These are phyloP conservation scores for Brachypalpus laphriformis DNA, from an alignment of 2,888 invertebrate species.

Conservation along the genomic window DNA sequence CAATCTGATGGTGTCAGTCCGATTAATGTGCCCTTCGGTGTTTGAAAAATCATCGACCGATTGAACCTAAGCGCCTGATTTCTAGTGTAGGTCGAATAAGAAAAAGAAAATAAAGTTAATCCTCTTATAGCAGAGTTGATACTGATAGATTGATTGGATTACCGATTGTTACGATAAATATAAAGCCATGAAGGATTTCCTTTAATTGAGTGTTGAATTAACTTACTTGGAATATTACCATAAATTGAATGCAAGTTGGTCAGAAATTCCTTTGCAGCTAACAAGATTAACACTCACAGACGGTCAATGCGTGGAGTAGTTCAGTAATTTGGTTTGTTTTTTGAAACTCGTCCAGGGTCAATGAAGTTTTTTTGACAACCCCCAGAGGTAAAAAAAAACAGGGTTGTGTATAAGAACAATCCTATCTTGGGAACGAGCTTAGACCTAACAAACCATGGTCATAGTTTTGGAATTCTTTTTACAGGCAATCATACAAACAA, in stretches of 20 bases:
- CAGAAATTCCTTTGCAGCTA: background rate
- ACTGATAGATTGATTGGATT: conserved; percentile 10
- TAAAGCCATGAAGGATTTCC: background rate
- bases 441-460: too few species aligned
- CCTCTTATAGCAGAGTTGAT: background rate
- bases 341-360: too few species aligned
- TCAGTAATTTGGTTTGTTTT: too few species aligned
- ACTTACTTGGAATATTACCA: background rate
- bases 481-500: too few species aligned
- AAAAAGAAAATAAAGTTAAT: background rate
- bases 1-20: background rate
- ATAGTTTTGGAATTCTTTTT: too few species aligned
- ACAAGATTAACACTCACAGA: background rate
- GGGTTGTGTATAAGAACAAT: too few species aligned
- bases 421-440: too few species aligned
- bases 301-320: background rate
- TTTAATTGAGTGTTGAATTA: background rate
- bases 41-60: conserved; percentile 6
- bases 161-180: background rate
- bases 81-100: background rate
- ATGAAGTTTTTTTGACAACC: too few species aligned
- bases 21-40: background rate
- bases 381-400: too few species aligned
- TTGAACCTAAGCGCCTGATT: background rate
- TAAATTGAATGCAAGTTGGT: background rate